These are phyloP conservation scores for Calliscelio sp. DNA, from an alignment of 2,888 invertebrate genomes.

Conservation along the genomic window DNA sequence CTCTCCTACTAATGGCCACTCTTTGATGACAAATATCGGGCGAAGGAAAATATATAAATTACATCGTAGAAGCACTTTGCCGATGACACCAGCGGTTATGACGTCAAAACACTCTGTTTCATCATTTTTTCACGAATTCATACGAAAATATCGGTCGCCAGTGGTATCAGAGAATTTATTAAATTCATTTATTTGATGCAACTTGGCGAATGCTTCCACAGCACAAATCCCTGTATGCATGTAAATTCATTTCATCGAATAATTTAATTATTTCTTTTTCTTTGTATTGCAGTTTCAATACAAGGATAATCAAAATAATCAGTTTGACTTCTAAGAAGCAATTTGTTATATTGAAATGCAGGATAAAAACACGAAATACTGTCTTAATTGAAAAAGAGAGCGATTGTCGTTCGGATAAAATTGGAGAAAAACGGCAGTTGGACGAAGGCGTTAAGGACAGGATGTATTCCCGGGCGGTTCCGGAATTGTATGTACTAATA, in stretches of 20 bases:
- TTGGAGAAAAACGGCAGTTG: conserved; percentile 71
- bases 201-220: conserved; percentile 6
- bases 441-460: conserved; percentile 83
- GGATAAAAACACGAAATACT: conserved; percentile 81
- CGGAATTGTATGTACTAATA: conserved; percentile 85
- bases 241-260: not conserved
- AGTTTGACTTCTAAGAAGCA: not conserved
- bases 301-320: not conserved
- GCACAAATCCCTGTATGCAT: not conserved
- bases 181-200: conserved; percentile 27
- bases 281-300: not conserved
- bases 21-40: conserved; percentile 86
- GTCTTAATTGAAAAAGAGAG: conserved; percentile 83
- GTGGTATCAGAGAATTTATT: conserved; percentile 12
- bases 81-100: conserved; percentile 72
- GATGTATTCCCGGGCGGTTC: conserved; percentile 84
- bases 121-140: conserved; percentile 59
- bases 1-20: conserved; percentile 85
- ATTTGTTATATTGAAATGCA: conserved; percentile 73
- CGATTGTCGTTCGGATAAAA: conserved; percentile 78
- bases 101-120: conserved; percentile 61
- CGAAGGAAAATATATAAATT: conserved; percentile 86
- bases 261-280: conserved; percentile 40
- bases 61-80: conserved; percentile 80
- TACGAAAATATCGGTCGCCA: conserved; percentile 23